Evolutionary conservation across 2,888 invertebrate species (phyloP).

Genomic region (Unio delphinus): DNA sequence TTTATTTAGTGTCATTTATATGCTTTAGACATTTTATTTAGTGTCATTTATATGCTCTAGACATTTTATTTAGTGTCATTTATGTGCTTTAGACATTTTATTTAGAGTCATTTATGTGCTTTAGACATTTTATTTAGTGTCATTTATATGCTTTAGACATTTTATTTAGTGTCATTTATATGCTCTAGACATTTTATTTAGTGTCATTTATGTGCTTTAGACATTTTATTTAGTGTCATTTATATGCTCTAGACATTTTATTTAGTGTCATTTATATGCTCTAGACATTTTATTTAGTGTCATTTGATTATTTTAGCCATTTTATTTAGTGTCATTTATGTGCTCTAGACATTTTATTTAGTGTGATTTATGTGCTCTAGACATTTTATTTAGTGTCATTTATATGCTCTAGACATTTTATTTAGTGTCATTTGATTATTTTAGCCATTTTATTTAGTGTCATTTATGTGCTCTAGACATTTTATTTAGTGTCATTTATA

Average conservation of each 20-base stretch:
- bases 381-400: constrained; percentile 1
- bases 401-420: constrained; percentile 74
- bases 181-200: constrained; percentile 75
- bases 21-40: not conserved
- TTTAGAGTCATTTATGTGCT: not conserved
- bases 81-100: not conserved
- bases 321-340: constrained; percentile 9
- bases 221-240: not conserved
- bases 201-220: not conserved
- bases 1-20: not conserved
- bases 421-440: no score
- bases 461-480: not conserved
- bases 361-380: not conserved
- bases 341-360: not conserved
- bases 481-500: not conserved
- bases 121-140: not conserved
- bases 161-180: constrained; percentile 7
- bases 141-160: not conserved
- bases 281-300: not conserved
- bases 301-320: no score
- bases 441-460: not conserved
- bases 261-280: not conserved
- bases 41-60: not conserved
- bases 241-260: not conserved
- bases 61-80: not conserved